Evolutionary conservation across 1,140 invertebrate genomes (phyloP).

Genomic region (Aphis craccivora): DNA sequence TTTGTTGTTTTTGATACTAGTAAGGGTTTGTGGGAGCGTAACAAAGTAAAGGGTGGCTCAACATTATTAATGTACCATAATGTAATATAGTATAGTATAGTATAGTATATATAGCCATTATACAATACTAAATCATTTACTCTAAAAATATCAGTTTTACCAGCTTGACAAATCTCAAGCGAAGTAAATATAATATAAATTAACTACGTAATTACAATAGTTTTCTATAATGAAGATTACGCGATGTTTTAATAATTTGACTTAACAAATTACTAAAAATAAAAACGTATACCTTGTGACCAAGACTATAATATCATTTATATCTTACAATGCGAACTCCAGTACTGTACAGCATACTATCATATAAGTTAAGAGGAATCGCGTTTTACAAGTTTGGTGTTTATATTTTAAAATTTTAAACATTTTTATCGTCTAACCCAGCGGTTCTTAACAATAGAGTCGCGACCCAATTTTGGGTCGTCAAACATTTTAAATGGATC

Average conservation of each 20-base stretch:
- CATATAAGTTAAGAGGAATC: background rate
- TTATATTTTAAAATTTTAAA: background rate
- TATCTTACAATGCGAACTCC: background rate
- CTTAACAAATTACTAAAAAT: background rate
- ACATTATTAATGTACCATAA: background rate
- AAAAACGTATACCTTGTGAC: background rate
- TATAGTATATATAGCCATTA: no score
- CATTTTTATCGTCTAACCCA: background rate
- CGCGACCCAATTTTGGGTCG: no score
- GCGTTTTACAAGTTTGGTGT: background rate
- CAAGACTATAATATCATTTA: background rate
- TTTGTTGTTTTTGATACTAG: background rate
- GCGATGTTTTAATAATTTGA: background rate
- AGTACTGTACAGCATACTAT: background rate
- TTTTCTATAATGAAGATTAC: background rate
- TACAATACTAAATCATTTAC: background rate
- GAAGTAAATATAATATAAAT: background rate
- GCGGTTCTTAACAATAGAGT: no score
- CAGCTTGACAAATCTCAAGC: background rate
- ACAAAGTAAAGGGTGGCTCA: background rate
- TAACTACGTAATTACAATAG: background rate
- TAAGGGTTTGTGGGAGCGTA: background rate
- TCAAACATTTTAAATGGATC: no score
- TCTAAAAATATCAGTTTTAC: background rate
- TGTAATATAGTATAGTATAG: no score